Base-by-base conservation (phyloP, 2,888 invertebrate species). In the Perizoma affinitatum region DNA sequence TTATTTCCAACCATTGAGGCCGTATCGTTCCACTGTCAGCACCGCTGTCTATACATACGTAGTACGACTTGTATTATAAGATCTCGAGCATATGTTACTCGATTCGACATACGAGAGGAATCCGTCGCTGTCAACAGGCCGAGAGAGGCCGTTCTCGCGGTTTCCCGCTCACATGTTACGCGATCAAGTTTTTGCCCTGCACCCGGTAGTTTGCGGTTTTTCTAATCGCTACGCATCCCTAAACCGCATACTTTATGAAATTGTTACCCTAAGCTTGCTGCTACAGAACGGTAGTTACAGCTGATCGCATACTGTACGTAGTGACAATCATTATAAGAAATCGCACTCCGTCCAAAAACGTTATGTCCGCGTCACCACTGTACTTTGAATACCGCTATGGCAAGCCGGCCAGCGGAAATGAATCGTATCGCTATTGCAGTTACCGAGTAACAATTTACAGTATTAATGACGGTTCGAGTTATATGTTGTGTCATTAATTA, bases 231-330 rank as follows among this genome's bases (percentile, higher is more conserved):
- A 72, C 70, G 70, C 77, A 83, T 82, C 83, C 82, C 83, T 84
- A 80, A 83, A 80, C 80, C 79, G 74, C 80, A 74, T 84, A 84
- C 84, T 83, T 83, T 84, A 81, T 74, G 74, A 81, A 82, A 83
- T 81, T 78, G 74, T 22, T 22, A 22, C 22, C 22, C 78, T 74
- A 70, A 67, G 71, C 71, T 75, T 71, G 75, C 71, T 72, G 67
- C 70, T 64, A 66, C 66, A 70, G 63, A 72, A 75, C 71, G 71
- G 70, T 77, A 67, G 72, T 67, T 75, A 69, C 69, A 64, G 70
- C 62, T 61, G 22, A 1, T 22, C 22, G 22, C 66, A 59, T 72
- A 75, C 70, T 75, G 67, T 65, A 56, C 33, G 60, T 67, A 62
- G 22, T 22, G 22, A 22, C 22, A 22, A 22, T 22, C 72, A 71